A percentile compares a stretch with the other conserved stretches of the same genome.
phyloP scores from a whole-genome alignment of 1,140 invertebrate genomes.

The Chrysoperla carnea region DNA sequence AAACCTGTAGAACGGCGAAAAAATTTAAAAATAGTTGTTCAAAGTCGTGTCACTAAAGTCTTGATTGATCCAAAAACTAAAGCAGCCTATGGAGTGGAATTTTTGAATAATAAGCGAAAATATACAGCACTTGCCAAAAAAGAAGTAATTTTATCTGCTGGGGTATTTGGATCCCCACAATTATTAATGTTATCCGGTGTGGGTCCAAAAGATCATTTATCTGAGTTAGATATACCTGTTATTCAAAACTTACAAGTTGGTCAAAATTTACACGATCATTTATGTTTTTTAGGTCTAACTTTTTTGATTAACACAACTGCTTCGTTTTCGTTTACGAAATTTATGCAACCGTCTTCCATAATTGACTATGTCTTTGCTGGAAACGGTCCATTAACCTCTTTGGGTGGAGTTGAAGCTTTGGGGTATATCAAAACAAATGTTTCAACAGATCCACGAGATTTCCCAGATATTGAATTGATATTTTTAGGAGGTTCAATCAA shows the following conservation, averaged over 20 bases:
- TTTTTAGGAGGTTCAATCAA: conserved; percentile 23
- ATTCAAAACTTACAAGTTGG: conserved; percentile 47
- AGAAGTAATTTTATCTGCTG: conserved; percentile 53
- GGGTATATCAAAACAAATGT: conserved; percentile 40
- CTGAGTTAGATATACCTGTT: conserved; percentile 39
- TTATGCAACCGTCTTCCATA: conserved; percentile 24
- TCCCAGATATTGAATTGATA: conserved; percentile 36
- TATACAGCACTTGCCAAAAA: conserved; percentile 30
- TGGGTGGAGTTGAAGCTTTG: conserved; percentile 42
- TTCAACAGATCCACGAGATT: conserved; percentile 26
- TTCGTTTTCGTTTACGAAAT: conserved; percentile 23
- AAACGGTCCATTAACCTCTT: conserved; percentile 29
- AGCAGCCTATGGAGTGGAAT: conserved; percentile 41
- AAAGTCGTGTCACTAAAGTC: conserved; percentile 38
- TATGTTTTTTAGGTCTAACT: conserved; percentile 41
- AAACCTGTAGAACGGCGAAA: conserved; percentile 31
- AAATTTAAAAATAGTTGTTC: conserved; percentile 44
- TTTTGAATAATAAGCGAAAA: conserved; percentile 28
- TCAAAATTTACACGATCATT: conserved; percentile 48
- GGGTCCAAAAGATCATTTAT: conserved; percentile 43
- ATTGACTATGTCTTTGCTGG: conserved; percentile 29
- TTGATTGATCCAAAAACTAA: conserved; percentile 32
- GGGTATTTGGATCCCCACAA: conserved; percentile 62
- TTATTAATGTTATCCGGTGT: conserved; percentile 66
- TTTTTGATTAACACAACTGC: conserved; percentile 33